Evolutionary conservation across 2,113 vertebrate genomes (phyloP), one percentile per base, ranked within the genome.

Genomic region (Eira barbara): DNA sequence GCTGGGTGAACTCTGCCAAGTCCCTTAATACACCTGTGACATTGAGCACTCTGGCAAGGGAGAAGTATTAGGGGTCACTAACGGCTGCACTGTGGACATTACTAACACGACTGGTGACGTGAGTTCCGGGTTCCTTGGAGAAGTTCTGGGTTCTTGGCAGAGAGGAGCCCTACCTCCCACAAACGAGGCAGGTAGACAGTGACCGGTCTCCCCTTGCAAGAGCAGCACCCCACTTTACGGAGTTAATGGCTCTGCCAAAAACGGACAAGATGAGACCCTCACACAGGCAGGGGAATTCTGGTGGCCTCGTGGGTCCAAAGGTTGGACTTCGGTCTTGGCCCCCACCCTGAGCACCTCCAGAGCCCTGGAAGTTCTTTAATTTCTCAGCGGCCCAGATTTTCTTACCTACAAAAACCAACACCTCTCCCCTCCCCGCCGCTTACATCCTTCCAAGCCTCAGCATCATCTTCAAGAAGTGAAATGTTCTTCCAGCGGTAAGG

Each of bases 1-100:
- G 29, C 39, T 85, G 13, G 42, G 34, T 92, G 90, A 96, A 80
- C 47, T 85, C 82, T 27, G 12, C 74, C 39, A 91, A 76, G 47
- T 79, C 71, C 65, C 55, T 81, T 57, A 45, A 29, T 73, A 36
- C 12, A 52, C 36, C 13, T 85, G 31, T 83, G 73, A 90, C 61
- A 69, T 23, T 74, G 9, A 13, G 9, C 57, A 59, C 34, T 93
- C 71, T 45, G 57, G 47, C 91, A 88, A 88, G 15, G 13, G 65
- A 94, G 65, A 96, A 85, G 47, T 39, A 52, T 23, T 52, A 29
- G 5, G 45, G 47, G 17, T 21, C 67, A 4, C 87, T 36, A 29
- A 78, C 1, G 0, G 49, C 63, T 89, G 34, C 36, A 25, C 21
- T 74, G 29, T 49, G 67, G 96, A 34, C 12, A 31, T 61, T 57